Conservation (phyloP, 2,113 vertebrate species). For the Bos taurus region DNA sequence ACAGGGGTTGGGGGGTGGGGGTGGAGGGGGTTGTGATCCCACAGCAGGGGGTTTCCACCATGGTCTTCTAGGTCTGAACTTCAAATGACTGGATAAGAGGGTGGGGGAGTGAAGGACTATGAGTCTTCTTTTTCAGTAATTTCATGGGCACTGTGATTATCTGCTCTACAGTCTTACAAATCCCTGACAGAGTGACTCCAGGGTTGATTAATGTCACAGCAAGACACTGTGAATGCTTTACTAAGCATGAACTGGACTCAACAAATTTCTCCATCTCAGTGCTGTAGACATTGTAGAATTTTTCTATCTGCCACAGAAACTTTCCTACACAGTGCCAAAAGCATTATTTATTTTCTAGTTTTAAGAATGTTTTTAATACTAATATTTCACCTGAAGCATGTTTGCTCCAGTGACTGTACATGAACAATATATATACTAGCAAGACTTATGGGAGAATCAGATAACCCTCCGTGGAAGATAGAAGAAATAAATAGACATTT, state of each 20-base stretch:
- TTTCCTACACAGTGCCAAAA: slow-evolving; percentile 26
- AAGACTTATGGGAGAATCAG: background rate
- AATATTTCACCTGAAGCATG: slow-evolving; percentile 35
- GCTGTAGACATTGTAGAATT: slow-evolving; percentile 43
- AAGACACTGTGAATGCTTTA: slow-evolving; percentile 20
- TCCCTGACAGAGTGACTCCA: background rate
- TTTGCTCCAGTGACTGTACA: background rate
- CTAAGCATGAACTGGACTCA: slow-evolving; percentile 6
- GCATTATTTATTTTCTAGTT: slow-evolving; percentile 52
- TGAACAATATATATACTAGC: background rate
- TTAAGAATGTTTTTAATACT: slow-evolving; percentile 22
- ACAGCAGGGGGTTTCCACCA: background rate
- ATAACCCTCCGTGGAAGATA: background rate
- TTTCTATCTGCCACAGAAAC: slow-evolving; percentile 33
- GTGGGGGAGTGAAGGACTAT: background rate
- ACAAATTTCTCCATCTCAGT: slow-evolving; percentile 27
- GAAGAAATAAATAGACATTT: background rate
- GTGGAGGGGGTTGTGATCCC: background rate
- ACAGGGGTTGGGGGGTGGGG: background rate
- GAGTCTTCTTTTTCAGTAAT: background rate
- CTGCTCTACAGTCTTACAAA: background rate
- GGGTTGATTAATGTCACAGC: slow-evolving; percentile 9
- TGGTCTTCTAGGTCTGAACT: background rate
- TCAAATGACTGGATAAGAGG: background rate
- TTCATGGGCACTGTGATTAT: background rate